These are phyloP conservation scores for Hippoglossus stenolepis DNA, from an alignment of 2,113 vertebrate species.

Conservation along the genomic window DNA sequence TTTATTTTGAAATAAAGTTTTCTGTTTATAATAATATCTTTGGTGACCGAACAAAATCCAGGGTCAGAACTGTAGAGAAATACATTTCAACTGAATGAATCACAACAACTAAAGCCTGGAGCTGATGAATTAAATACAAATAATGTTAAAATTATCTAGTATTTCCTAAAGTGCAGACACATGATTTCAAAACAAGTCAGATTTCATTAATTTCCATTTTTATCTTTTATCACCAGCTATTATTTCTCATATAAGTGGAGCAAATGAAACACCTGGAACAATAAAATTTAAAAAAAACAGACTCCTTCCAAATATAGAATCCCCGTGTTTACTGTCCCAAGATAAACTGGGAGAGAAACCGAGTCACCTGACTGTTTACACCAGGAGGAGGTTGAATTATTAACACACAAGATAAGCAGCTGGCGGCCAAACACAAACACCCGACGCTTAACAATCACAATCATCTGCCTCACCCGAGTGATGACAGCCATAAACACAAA, in stretches of 20 bases:
- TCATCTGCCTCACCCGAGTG: not conserved
- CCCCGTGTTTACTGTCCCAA: slow-evolving; percentile 22
- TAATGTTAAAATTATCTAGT: too few species aligned
- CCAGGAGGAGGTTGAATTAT: slow-evolving; percentile 24
- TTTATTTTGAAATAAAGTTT: too few species aligned
- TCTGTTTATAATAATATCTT: too few species aligned
- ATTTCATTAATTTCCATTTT: not conserved
- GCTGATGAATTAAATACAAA: too few species aligned
- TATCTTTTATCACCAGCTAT: slow-evolving; percentile 4
- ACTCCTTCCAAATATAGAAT: slow-evolving; percentile 37
- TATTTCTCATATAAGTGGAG: slow-evolving; percentile 7
- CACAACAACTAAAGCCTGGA: too few species aligned
- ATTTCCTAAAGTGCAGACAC: too few species aligned
- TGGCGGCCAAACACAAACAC: slow-evolving; percentile 18
- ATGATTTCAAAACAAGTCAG: too few species aligned
- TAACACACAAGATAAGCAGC: slow-evolving; percentile 26
- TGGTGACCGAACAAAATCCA: too few species aligned
- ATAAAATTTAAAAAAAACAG: slow-evolving; percentile 11
- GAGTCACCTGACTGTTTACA: slow-evolving; percentile 13
- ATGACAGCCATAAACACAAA: slow-evolving; percentile 17
- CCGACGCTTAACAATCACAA: not conserved
- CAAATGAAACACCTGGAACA: slow-evolving; percentile 19
- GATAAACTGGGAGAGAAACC: slow-evolving; percentile 31
- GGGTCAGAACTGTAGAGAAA: too few species aligned
- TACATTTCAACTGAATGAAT: too few species aligned